Base-by-base conservation (phyloP, 2,113 vertebrate species). In the Camelus bactrianus region DNA sequence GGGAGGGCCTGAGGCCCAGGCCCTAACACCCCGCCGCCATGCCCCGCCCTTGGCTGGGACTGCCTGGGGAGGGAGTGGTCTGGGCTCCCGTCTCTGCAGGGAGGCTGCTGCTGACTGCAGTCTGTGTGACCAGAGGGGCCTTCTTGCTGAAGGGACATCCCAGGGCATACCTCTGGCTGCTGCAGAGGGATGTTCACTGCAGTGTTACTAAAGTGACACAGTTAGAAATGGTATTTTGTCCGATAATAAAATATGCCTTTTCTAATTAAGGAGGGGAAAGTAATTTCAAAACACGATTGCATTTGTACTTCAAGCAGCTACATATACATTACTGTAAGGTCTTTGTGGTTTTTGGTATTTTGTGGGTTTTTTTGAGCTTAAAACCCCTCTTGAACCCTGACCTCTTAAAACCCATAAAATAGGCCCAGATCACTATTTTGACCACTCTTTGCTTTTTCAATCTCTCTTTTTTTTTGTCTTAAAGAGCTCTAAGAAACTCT, bases 281-380 rank as follows among this genome's bases (percentile, higher is more conserved):
- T 89, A 88, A 70, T 83, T 88, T 91, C 17, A 87, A 81, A 82
- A 46, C 83, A 87, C 77, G 38, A 83, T 92, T 77, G 10, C 46
- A 50, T 72, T 46, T 83, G 54, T 88, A 56, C 83, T 83, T 96
- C 77, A 88, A 96, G 48, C 30, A n/a, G 22, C 35, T 12, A 19
- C 42, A 7, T 46, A 52, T 67, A 14, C 58, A 60, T n/a, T 42
- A 48, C 46, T 84, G 42, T 60, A 86, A 91, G n/a, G 38, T 42
- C 38, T 42, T 42, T 42, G 38, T 42, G 38, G 38, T 42, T 42
- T 42, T 42, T 42, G 38, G 38, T 42, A 42, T 42, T 42, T 42
- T 42, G 38, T 42, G 38, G 32, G 75, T 17, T 80, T 73, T 75
- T 81, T 60, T 65, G 70, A 64, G 10, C 46, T 83, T 92, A 48